Evolutionary conservation across 2,888 invertebrate species (phyloP).

Genomic region (Tribolium freemani): DNA sequence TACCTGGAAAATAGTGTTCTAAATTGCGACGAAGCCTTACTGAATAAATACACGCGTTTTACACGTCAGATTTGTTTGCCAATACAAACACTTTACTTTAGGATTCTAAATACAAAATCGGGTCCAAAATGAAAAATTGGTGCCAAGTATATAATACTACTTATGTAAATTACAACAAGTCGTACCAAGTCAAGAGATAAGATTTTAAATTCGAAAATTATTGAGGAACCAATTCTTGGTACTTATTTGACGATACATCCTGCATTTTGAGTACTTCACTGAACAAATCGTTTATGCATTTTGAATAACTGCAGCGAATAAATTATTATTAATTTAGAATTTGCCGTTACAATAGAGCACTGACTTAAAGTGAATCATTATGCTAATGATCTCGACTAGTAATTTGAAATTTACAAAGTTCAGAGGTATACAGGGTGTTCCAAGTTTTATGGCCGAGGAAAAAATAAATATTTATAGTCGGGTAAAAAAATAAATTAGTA

Average conservation of each 20-base stretch:
- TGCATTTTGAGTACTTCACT: slow-evolving; percentile 42
- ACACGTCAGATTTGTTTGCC: slow-evolving; percentile 1
- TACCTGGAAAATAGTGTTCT: slow-evolving; percentile 33
- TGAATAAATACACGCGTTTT: slow-evolving; percentile 12
- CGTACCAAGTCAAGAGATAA: not conserved
- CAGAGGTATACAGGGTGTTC: too few relatives aligned
- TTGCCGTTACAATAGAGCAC: slow-evolving; percentile 1
- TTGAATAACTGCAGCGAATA: slow-evolving; percentile 9
- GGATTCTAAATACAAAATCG: not conserved
- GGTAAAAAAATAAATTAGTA: too few relatives aligned
- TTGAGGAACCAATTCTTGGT: slow-evolving; percentile 45
- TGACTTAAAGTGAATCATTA: slow-evolving; percentile 24
- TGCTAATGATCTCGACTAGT: slow-evolving; percentile 9
- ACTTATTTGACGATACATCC: slow-evolving; percentile 43
- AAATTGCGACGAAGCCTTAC: slow-evolving; percentile 15
- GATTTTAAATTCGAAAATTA: slow-evolving; percentile 5
- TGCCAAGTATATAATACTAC: too few relatives aligned
- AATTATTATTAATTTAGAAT: slow-evolving; percentile 24
- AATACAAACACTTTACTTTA: slow-evolving; percentile 19
- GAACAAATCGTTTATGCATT: slow-evolving; percentile 21
- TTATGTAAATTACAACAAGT: too few relatives aligned
- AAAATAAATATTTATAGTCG: too few relatives aligned
- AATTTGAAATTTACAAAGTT: not conserved
- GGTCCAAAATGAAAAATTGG: not conserved
- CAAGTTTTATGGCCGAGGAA: too few relatives aligned